Base-by-base conservation (phyloP, 2,888 invertebrate species). In the Drosophila borealis region DNA sequence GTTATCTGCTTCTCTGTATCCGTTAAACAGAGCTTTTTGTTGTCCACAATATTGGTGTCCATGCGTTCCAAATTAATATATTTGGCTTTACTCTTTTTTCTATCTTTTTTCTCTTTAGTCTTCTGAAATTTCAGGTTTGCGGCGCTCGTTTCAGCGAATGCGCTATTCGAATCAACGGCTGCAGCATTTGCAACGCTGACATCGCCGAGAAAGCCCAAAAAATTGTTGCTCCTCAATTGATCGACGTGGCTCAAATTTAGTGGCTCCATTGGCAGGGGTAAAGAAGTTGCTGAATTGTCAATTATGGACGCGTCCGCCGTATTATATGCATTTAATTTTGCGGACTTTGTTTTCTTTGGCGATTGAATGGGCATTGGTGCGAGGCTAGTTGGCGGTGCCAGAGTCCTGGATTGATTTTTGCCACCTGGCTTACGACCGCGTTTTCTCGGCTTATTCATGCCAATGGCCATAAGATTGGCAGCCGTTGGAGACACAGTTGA, bases 341-440 rank as follows among this genome's bases (percentile, higher is more conserved):
- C 33, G 6, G 39, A 5, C 25, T 68, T 79, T 1, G 6, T 4
- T 39, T 55, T 77, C 41, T 65, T 80, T 41, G 37, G 33, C 11
- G 61, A 25, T 13, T 70, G 60, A 5, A 55, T 36, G 11, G 49
- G 25, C 57, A 46, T 19, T 33, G 44, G 3, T 55, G 59, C 10
- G 48, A 37, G 14, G 42, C 33, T 9, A 45, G 49, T 61, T 2
- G 64, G 36, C 46, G 68, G 33, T 46, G 51, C 41, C 13, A 10
- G 39, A 1, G 34, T 13, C 13, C 69, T 89, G 71, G 79, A 72
- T 33, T 83, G 80, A 70, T 91, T 91, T 70, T 91, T 92, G 13
- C 87, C 89, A 0, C 92, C 92, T 3, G 91, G 90, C 19, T 92
- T 92, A 0, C 92, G 90, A 2, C 91, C 92, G 2, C 91, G 86